phyloP scores from a whole-genome alignment of 2,113 vertebrate genomes.

The Salvelinus namaycush region DNA sequence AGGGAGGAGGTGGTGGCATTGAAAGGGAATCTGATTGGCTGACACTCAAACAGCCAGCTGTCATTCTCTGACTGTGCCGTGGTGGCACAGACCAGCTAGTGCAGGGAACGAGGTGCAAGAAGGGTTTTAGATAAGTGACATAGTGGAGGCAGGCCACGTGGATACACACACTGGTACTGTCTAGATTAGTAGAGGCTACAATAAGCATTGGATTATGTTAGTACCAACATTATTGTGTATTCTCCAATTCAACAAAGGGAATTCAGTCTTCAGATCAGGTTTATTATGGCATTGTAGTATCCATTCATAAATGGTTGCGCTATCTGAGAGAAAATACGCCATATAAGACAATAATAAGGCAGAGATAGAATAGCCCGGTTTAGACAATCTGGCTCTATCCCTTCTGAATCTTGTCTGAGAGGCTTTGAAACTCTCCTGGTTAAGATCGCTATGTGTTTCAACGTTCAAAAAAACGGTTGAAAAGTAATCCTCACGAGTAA shows the following conservation, averaged over 20 bases:
- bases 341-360: too few relatives aligned
- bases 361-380: too few relatives aligned
- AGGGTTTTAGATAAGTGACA: neutral
- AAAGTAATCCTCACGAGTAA: slow-evolving; percentile 23
- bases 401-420: neutral
- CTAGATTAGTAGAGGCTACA: too few relatives aligned
- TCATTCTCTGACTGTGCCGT: slow-evolving; percentile 53
- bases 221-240: too few relatives aligned
- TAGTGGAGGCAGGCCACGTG: neutral
- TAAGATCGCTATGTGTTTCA: neutral
- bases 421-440: neutral
- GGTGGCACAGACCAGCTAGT: neutral
- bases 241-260: slow-evolving; percentile 3
- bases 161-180: too few relatives aligned
- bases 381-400: too few relatives aligned
- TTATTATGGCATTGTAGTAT: too few relatives aligned
- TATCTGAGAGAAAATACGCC: too few relatives aligned
- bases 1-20: slow-evolving; percentile 68
- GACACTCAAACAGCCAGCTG: slow-evolving; percentile 67
- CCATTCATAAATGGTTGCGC: too few relatives aligned
- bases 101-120: neutral
- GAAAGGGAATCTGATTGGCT: slow-evolving; percentile 65
- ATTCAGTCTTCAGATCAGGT: neutral
- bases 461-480: neutral
- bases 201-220: too few relatives aligned